Evolutionary conservation across 2,797 vertebrate genomes (phyloP).

Genomic region (Lophura swinhoii): DNA sequence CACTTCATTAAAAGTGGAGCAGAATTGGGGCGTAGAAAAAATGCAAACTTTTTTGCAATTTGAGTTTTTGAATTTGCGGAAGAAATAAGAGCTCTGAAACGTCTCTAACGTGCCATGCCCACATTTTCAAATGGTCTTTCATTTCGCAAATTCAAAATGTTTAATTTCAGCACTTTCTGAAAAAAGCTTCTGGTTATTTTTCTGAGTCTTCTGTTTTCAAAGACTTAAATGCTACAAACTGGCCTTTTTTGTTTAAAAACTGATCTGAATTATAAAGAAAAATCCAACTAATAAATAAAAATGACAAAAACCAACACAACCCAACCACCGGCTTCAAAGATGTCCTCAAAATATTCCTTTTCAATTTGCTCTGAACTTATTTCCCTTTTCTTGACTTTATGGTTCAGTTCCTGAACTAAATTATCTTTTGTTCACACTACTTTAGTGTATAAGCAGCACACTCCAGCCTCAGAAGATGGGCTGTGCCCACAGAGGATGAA

Average conservation of each 20-base stretch:
- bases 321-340: slow-evolving; percentile 15
- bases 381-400: neutral
- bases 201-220: slow-evolving; percentile 42
- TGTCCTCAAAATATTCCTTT: neutral
- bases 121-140: slow-evolving; percentile 18
- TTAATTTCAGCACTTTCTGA: slow-evolving; percentile 49
- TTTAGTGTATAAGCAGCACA: neutral
- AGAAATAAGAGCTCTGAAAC: neutral
- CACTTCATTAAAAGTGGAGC: neutral
- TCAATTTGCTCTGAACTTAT: slow-evolving; percentile 27
- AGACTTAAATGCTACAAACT: slow-evolving; percentile 26
- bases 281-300: slow-evolving; percentile 42
- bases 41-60: neutral
- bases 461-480: neutral
- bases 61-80: neutral
- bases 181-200: slow-evolving; percentile 22
- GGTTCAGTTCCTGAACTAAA: slow-evolving; percentile 12
- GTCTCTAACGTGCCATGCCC: neutral
- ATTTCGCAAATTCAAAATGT: slow-evolving; percentile 29
- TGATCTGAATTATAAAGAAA: slow-evolving; percentile 53
- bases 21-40: neutral
- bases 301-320: neutral
- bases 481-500: neutral
- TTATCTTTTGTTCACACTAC: slow-evolving; percentile 29
- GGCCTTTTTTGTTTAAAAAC: slow-evolving; percentile 57